Evolutionary conservation across 2,797 vertebrate genomes (phyloP), one percentile per base, ranked within the genome.

Genomic region (Eleutherodactylus coqui): DNA sequence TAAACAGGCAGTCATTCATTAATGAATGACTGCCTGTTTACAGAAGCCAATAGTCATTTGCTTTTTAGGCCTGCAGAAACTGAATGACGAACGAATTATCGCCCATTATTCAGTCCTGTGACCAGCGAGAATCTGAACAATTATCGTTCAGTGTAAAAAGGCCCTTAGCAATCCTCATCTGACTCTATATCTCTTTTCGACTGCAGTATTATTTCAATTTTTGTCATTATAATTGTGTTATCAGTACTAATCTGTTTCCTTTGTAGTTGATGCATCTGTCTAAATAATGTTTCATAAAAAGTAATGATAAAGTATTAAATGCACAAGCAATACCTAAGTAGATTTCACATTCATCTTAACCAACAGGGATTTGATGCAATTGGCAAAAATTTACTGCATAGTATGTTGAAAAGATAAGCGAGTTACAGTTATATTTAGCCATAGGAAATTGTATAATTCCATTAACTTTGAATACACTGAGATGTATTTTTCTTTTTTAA

Each of bases 401-500:
- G 29, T n/a, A 36, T 14, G 45, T 19, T 82, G 2, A 77, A 34
- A 34, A 82, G 47, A 38, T 53, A 70, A 51, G 10, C 29, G 3
- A 32, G 8, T 64, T 67, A 47, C 21, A 11, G 43, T 43, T 81
- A 70, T 82, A 82, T 69, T 53, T 53, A 82, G 32, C 67, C n/a
- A 82, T 62, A 82, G 62, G 64, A 82, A 82, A 53, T 51, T 70
- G 62, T 53, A 49, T 82, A 38, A 82, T 82, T 67, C 67, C 45
- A 82, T 82, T n/a, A 49, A 17, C 47, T 36, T 27, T 55, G 19
- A 77, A 53, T 82, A 69, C 45, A 36, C 11, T 36, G 3, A 36
- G 70, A 70, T n/a, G 45, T 80, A 69, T 45, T 49, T 82, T n/a
- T 41, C 34, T 27, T 51, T 13, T 53, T n/a, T 70, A 53, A 36